Conservation (phyloP, 2,888 invertebrate species). For the Megaustenia siamemsis region DNA sequence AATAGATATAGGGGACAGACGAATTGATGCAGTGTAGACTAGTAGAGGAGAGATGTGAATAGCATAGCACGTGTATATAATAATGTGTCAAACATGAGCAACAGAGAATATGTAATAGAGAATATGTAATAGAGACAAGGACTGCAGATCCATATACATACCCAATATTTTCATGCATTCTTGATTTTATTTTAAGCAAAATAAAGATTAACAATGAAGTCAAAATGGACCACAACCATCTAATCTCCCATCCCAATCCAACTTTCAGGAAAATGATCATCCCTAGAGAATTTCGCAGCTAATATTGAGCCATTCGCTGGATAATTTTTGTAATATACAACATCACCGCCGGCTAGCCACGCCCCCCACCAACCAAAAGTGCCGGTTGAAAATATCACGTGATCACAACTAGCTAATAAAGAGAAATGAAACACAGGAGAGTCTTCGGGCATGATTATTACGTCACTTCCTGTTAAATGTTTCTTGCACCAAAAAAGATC, state of each 20-base stretch:
- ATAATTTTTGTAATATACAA: slow-evolving; percentile 2
- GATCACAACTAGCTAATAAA: slow-evolving; percentile 2
- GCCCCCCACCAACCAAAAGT: slow-evolving; percentile 41
- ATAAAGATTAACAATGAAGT: too few species aligned
- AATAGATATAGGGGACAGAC: too few species aligned
- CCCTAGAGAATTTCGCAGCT: background rate
- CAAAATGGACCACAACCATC: too few species aligned
- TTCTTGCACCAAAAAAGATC: background rate
- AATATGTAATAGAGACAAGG: too few species aligned
- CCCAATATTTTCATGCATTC: too few species aligned
- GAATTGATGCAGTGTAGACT: too few species aligned
- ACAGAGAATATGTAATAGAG: too few species aligned
- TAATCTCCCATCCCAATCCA: background rate
- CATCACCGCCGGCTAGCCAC: slow-evolving; percentile 5
- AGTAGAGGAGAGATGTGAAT: too few species aligned
- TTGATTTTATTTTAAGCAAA: too few species aligned
- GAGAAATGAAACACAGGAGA: background rate
- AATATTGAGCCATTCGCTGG: background rate
- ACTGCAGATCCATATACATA: too few species aligned
- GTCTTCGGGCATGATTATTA: background rate
- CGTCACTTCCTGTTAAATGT: background rate
- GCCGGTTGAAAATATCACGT: slow-evolving; percentile 1
- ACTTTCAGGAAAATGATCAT: background rate
- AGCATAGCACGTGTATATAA: too few species aligned
- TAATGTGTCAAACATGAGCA: too few species aligned